Base-by-base conservation (phyloP, 2,797 vertebrate species). In the Sarcoramphus papa region DNA sequence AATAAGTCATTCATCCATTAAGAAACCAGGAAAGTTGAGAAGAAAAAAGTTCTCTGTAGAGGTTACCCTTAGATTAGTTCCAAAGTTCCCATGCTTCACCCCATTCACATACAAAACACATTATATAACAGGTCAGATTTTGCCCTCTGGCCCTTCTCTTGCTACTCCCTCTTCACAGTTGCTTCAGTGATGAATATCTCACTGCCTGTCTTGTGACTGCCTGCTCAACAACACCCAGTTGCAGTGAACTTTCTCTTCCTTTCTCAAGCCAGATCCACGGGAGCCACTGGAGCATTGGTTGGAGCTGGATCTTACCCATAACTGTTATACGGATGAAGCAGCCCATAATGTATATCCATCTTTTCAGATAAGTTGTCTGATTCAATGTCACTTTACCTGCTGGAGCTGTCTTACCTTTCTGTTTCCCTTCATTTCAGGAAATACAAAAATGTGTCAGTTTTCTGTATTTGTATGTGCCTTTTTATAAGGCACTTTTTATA, bases 281-380 rank as follows among this genome's bases (percentile, higher is more conserved):
- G 22, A 31, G 11, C 14, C 0, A 2, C 43, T 27, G 56, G 33
- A 77, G 17, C 35, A 25, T 25, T 5, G 0, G 7, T 1, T 47
- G 37, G 15, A 69, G 22, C 22, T 30, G 14, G n/a, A 31, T 63
- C 33, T 59, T 45, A 56, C 8, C 8, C 20, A 8, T 15, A 79
- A n/a, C 6, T 27, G 13, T 23, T 37, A 27, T 10, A 27, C 14
- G 3, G 35, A 81, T 54, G 48, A 90, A 59, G n/a, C 9, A 60
- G n/a, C 24, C 47, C 28, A 33, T 65, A 78, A 60, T 7, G 21
- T 12, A 51, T 12, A 28, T 0, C 1, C 5, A 17, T 8, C 12
- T 86, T 86, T 57, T 37, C 50, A 50, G 10, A 41, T 28, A 23
- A 75, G 27, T 43, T 68, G 9, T 35, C 50, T 72, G 22, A 56